Percentiles rank a stretch among this genome's conserved stretches.
phyloP scores from a whole-genome alignment of 2,888 invertebrate genomes.

The Osedax fenrisi region DNA sequence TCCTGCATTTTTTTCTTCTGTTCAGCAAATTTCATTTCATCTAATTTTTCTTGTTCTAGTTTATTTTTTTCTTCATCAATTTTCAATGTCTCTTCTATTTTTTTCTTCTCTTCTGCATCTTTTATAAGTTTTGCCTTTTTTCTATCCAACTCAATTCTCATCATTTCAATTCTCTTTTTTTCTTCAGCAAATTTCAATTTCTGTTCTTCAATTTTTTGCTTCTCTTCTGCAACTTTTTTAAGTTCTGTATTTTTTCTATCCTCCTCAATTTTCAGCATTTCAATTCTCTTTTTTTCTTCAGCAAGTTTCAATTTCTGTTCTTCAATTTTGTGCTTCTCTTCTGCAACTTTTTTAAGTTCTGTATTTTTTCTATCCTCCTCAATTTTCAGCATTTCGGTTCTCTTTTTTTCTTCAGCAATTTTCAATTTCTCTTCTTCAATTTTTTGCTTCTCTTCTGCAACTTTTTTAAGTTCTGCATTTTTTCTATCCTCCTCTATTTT shows the following conservation, averaged over 20 bases:
- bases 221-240: too few relatives aligned
- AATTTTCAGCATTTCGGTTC: background rate
- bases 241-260: too few relatives aligned
- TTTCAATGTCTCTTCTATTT: too few relatives aligned
- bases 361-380: background rate
- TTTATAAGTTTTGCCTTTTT: background rate
- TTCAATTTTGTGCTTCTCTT: background rate
- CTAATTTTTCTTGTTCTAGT: background rate
- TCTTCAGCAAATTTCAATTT: background rate
- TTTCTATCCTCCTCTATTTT: too few relatives aligned
- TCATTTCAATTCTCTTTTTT: background rate
- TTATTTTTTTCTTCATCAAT: background rate
- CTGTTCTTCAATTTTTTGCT: background rate
- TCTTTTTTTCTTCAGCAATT: background rate
- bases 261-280: too few relatives aligned
- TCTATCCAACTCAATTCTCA: background rate
- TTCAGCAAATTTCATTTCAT: background rate
- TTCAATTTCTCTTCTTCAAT: too few relatives aligned
- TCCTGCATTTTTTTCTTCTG: too few relatives aligned
- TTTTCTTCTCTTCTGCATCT: background rate
- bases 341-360: background rate
- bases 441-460: too few relatives aligned
- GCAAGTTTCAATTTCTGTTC: background rate
- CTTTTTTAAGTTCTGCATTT: too few relatives aligned
- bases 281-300: too few relatives aligned